Base-by-base conservation (phyloP, 2,797 vertebrate species). In the Typhlichthys eigenmanni region DNA sequence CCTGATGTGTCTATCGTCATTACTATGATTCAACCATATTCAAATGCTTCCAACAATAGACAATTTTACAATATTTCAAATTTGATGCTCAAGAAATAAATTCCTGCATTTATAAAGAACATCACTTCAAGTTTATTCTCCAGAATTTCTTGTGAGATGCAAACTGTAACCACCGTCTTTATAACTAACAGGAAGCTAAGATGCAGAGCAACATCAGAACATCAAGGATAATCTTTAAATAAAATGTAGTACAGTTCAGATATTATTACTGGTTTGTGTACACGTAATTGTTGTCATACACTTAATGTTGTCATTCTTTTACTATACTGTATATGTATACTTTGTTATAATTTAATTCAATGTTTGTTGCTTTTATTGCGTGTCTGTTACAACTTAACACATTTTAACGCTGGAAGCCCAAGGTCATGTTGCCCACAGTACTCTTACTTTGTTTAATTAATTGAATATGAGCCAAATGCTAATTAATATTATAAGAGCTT, bases 1-100 rank as follows among this genome's bases (percentile, higher is more conserved):
- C 65, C 72, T 80, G 59, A 82, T 79, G 70, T 66, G 66, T 78
- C 73, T 65, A 50, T 74, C 77, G 69, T 76, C 79, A 78, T 80
- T 76, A 76, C 72, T 56, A 47, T 58, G 43, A 55, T 68, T 69
- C 58, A 60, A 58, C 38, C 53, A 29, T 60, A 43, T 73, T 75
- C 62, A 76, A 64, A 67, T 63, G 43, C 59, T 58, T 60, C 55
- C 38, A 64, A 59, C 65, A 65, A 49, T 54, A 52, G 47, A 5
- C 57, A n/a, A 13, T 51, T 59, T 53, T 60, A 67, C 54, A 60
- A 63, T 47, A 59, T 47, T 58, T 48, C 43, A 67, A 59, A 71
- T 62, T 12, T 55, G 32, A 66, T 64, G 54, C 55, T 60, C 50
- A 53, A 50, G 65, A 45, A 67, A 8, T 62, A 65, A 17, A 24